Evolutionary conservation across 2,797 vertebrate species (phyloP).

Genomic region (Hipposideros larvatus): DNA sequence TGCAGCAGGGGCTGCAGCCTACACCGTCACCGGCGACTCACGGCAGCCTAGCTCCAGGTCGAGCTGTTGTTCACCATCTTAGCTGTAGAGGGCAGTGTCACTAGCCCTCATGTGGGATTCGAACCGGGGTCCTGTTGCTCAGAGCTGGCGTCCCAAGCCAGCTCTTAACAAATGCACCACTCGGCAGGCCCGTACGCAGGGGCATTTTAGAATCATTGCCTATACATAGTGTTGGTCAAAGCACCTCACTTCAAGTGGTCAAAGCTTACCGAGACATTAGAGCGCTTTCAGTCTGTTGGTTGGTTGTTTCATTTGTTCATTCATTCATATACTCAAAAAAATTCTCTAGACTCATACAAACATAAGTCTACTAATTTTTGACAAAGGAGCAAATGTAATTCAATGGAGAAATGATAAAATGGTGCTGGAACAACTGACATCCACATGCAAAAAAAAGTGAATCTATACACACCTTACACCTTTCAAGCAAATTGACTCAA

Average conservation of each 20-base stretch:
- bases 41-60: too few relatives aligned
- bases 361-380: not conserved
- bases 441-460: not conserved
- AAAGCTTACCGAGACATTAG: not conserved
- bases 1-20: too few relatives aligned
- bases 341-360: not conserved
- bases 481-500: not conserved
- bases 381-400: not conserved
- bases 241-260: not conserved
- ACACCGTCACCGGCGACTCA: too few relatives aligned
- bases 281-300: not conserved
- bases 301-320: not conserved
- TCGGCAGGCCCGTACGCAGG: not conserved
- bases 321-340: conserved; percentile 2
- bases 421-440: not conserved
- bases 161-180: too few relatives aligned
- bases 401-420: not conserved
- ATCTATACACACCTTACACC: not conserved
- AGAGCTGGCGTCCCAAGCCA: not conserved
- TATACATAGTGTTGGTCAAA: not conserved
- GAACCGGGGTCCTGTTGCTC: too few relatives aligned
- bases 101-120: too few relatives aligned
- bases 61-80: too few relatives aligned
- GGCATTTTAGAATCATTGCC: not conserved
- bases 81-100: too few relatives aligned